Conservation (phyloP, 1,140 invertebrate species). For the Drosophila arawakana region DNA sequence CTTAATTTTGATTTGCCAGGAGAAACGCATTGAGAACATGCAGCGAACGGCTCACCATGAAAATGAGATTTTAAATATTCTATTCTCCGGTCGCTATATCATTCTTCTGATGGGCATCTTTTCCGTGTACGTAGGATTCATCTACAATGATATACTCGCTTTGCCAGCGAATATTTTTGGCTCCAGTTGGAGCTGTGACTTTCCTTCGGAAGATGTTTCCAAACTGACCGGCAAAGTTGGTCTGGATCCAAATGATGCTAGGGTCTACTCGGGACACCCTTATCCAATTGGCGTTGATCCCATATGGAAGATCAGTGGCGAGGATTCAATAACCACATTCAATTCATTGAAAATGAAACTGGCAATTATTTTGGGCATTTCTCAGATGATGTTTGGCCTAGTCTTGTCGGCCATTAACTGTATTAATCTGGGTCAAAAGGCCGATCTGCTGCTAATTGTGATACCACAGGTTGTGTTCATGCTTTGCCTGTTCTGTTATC, state of each 20-base stretch:
- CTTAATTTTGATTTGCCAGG: slow-evolving; percentile 88
- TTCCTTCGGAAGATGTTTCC: slow-evolving; percentile 84
- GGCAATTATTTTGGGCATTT: slow-evolving; percentile 97
- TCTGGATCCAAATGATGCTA: slow-evolving; percentile 92
- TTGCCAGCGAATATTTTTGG: slow-evolving; percentile 97
- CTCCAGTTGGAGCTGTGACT: slow-evolving; percentile 93
- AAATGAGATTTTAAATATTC: slow-evolving; percentile 96
- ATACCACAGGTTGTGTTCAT: slow-evolving; percentile 97
- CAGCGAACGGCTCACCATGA: slow-evolving; percentile 91
- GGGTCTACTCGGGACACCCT: slow-evolving; percentile 84
- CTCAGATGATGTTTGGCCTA: slow-evolving; percentile 98
- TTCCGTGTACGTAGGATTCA: slow-evolving; percentile 97
- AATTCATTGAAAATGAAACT: slow-evolving; percentile 99
- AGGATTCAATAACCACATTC: slow-evolving; percentile 97
- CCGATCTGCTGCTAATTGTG: slow-evolving; percentile 96
- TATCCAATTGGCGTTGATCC: slow-evolving; percentile 88
- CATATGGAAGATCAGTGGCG: slow-evolving; percentile 93
- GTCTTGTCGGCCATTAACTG: slow-evolving; percentile 95
- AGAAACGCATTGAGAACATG: slow-evolving; percentile 88
- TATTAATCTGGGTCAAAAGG: slow-evolving; percentile 90
- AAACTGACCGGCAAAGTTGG: slow-evolving; percentile 85
- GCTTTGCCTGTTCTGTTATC: slow-evolving; percentile 94
- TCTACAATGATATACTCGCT: slow-evolving; percentile 98
- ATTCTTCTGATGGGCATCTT: slow-evolving; percentile 98
- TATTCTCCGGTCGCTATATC: slow-evolving; percentile 98